These are phyloP conservation scores for Orchestia grillus DNA, from an alignment of 1,140 invertebrate species.

Conservation along the genomic window DNA sequence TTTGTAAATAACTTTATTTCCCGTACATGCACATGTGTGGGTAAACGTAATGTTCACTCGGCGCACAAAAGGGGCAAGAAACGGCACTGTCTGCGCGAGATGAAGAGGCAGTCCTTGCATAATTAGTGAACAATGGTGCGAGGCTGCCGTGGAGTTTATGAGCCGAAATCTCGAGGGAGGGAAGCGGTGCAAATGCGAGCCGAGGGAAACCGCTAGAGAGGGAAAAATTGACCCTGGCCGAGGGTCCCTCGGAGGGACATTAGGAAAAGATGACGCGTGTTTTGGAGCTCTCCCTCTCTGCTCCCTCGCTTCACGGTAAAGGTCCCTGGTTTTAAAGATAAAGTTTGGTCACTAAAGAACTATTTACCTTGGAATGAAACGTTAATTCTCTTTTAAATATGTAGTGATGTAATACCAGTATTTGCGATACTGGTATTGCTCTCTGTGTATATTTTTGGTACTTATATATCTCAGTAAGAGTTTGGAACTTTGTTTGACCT, in stretches of 20 bases:
- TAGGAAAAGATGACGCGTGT: background rate
- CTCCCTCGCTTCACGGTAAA: background rate
- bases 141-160: slow-evolving; percentile 43
- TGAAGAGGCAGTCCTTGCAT: slow-evolving; percentile 18
- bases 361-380: background rate
- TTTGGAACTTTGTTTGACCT: background rate
- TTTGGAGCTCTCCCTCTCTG: background rate
- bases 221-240: slow-evolving; percentile 5
- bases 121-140: slow-evolving; percentile 54
- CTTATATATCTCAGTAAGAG: background rate
- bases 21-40: background rate
- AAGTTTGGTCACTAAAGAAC: background rate
- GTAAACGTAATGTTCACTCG: background rate
- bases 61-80: background rate
- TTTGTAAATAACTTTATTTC: background rate
- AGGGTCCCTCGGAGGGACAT: background rate
- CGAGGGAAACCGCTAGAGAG: background rate
- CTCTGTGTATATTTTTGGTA: background rate
- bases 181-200: background rate
- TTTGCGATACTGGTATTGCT: background rate
- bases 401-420: background rate
- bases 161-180: background rate
- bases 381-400: background rate
- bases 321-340: background rate
- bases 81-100: background rate